Conservation (phyloP, 2,888 invertebrate species). For the Phania funesta region DNA sequence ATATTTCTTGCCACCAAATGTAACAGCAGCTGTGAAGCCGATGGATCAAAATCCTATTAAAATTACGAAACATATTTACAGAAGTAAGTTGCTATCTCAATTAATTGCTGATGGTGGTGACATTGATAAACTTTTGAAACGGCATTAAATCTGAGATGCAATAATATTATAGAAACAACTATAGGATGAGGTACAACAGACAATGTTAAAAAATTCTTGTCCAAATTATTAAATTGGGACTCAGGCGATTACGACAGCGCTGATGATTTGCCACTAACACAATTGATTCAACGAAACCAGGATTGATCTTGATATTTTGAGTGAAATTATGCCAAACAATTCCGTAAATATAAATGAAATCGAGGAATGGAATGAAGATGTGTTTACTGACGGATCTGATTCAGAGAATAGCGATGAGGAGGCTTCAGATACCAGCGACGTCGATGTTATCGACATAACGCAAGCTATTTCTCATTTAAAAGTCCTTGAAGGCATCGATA, state of each 20-base stretch:
- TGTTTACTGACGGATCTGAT: too few relatives aligned
- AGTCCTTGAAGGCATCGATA: too few relatives aligned
- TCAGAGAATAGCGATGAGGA: too few relatives aligned
- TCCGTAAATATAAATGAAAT: too few relatives aligned
- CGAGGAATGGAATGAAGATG: too few relatives aligned
- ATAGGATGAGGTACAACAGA: constrained; percentile 28
- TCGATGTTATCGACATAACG: too few relatives aligned
- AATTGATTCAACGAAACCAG: constrained; percentile 35
- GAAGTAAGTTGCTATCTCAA: not conserved
- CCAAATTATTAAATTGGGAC: constrained; percentile 47
- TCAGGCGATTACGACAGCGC: constrained; percentile 52
- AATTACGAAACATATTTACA: not conserved
- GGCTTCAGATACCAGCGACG: too few relatives aligned
- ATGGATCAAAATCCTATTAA: not conserved
- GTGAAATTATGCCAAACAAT: too few relatives aligned
- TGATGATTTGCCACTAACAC: constrained; percentile 41
- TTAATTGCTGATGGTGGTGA: not conserved
- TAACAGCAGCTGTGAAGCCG: not conserved
- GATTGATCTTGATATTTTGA: too few relatives aligned
- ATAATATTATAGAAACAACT: not conserved
- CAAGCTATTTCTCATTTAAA: too few relatives aligned
- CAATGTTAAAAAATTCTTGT: constrained; percentile 43
- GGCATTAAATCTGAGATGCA: not conserved
- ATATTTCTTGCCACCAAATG: not conserved
- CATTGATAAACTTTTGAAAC: not conserved